phyloP scores from a whole-genome alignment of 1,140 invertebrate genomes.

The Drosophila simulans region DNA sequence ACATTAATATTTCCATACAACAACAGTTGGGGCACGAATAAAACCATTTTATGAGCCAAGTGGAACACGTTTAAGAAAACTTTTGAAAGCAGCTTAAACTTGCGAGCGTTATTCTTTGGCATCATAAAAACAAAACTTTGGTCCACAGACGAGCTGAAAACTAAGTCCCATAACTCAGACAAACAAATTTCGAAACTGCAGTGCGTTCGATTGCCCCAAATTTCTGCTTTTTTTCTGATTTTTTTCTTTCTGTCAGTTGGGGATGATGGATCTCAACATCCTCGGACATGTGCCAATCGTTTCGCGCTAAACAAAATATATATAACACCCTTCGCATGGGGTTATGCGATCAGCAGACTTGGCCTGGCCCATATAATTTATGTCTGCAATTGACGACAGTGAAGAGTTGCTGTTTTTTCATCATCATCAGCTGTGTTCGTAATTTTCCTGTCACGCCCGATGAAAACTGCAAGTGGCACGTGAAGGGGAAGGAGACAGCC shows the following conservation, averaged over 20 bases:
- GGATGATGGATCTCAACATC: conserved; percentile 17
- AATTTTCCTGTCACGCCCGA: conserved; percentile 75
- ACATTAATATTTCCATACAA: neutral
- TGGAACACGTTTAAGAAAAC: conserved; percentile 13
- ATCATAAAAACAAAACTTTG: conserved; percentile 19
- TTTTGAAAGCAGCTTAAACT: conserved; percentile 16
- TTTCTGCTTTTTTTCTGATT: neutral
- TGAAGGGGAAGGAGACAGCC: conserved; percentile 37
- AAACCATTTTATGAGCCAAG: conserved; percentile 12
- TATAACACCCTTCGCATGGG: neutral
- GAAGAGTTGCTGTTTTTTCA: conserved; percentile 1
- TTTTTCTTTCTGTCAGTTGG: conserved; percentile 8
- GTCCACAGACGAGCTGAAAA: neutral
- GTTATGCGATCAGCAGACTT: conserved; percentile 15
- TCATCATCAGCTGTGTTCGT: conserved; percentile 21
- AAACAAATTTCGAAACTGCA: conserved; percentile 9
- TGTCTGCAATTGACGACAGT: conserved; percentile 66
- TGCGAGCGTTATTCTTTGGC: conserved; percentile 8
- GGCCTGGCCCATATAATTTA: conserved; percentile 54
- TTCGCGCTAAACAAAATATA: conserved; percentile 62
- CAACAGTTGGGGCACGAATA: neutral
- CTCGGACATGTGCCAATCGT: conserved; percentile 43
- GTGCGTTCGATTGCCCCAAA: conserved; percentile 48
- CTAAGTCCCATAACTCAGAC: conserved; percentile 13
- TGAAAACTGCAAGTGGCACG: conserved; percentile 68